Evolutionary conservation across 23 tunicate species (phyloP), one percentile per base, ranked within the genome.

Genomic region (Trididemnum miniatum): DNA sequence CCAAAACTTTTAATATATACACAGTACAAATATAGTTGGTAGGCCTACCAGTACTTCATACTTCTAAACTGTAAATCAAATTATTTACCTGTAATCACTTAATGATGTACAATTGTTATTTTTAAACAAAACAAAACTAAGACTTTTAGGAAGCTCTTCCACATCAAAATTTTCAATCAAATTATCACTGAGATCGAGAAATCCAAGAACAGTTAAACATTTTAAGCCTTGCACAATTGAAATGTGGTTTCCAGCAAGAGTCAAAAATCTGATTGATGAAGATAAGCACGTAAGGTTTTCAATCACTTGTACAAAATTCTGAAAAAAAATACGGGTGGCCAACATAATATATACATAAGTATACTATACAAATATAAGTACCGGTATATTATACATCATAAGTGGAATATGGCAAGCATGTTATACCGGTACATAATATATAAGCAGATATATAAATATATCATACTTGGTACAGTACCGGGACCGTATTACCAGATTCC

Each of bases 111-210:
- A 88, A 5, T 32, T 32, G 64, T 88, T 88, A 3, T 65, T 71
- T 50, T 31, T 54, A 35, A 89, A 77, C n/a, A 54, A 23, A 0
- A 89, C 84, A 77, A 89, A 83, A n/a, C 62, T 76, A 1, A 89
- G 31, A 54, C 72, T 83, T 52, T 83, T 29, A 3, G 94, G 94
- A 3, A 89, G 40, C 0, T 83, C 49, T 5, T 57, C 64, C 23
- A 37, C 44, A 38, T 83, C 71, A 35, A 89, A 57, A 23, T 64
- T 23, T 1, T 67, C 84, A 40, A 89, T 83, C 25, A 54, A 57
- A 59, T 89, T 89, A 0, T 83, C 84, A 77, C 88, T 77, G 12
- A 89, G 49, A 59, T 89, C 94, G 3, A 89, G 83, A 71, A 89
- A 83, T 23, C 37, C 88, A 24, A 89, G 73, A 35, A 22, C 33